Conservation (phyloP, 2,113 vertebrate genomes). For the Lepus europaeus region DNA sequence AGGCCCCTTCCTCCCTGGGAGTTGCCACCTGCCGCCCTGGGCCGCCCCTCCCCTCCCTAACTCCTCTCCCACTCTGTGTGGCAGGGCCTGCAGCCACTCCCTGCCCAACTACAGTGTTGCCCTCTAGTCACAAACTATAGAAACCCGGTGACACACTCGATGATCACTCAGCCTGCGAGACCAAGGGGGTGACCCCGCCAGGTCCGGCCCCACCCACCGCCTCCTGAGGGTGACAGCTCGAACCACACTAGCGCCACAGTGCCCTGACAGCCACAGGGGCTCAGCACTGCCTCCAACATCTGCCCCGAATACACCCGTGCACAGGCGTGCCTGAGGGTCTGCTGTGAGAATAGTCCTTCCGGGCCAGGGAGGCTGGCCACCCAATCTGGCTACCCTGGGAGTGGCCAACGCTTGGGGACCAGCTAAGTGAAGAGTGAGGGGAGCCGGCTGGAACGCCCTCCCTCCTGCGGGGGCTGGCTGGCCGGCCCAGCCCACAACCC, state of each 20-base stretch:
- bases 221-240: background rate
- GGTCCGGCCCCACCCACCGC: background rate
- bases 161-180: background rate
- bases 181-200: background rate
- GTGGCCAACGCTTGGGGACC: background rate
- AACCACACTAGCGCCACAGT: background rate
- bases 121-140: background rate
- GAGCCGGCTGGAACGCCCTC: background rate
- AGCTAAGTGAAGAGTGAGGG: fast-evolving
- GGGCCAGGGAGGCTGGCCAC: too few species aligned
- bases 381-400: too few species aligned
- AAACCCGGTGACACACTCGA: background rate
- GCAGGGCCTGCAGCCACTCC: background rate
- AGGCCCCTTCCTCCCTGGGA: background rate
- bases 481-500: background rate
- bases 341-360: background rate
- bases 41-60: background rate
- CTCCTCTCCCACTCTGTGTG: background rate
- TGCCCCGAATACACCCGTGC: background rate
- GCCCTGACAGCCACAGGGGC: background rate
- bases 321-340: background rate
- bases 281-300: background rate
- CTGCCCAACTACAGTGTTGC: background rate
- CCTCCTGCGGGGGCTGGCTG: background rate
- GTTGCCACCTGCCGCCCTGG: too few species aligned